Conservation (phyloP, 1,140 invertebrate species). For the Saccostrea cuccullata region DNA sequence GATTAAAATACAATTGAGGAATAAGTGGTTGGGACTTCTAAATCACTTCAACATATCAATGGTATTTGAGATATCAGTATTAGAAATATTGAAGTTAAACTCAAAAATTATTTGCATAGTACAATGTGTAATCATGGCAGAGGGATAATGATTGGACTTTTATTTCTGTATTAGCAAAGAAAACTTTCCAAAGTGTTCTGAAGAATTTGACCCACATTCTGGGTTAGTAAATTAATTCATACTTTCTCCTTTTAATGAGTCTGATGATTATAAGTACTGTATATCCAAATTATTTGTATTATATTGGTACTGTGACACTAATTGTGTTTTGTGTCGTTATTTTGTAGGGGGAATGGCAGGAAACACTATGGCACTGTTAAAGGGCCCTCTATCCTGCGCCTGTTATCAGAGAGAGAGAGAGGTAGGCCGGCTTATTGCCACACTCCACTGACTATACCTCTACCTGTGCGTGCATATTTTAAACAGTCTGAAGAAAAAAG, state of each 20-base stretch:
- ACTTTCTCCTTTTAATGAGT: slow-evolving; percentile 8
- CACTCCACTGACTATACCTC: not conserved
- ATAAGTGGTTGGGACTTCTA: too few relatives aligned
- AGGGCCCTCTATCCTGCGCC: not conserved
- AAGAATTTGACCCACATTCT: too few relatives aligned
- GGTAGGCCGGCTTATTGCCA: not conserved
- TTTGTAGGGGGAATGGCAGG: slow-evolving; percentile 12
- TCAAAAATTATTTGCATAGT: too few relatives aligned
- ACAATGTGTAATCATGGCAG: not conserved
- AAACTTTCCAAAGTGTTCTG: too few relatives aligned
- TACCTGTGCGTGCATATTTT: slow-evolving; percentile 35
- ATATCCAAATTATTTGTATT: not conserved
- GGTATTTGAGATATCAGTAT: not conserved
- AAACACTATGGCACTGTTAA: slow-evolving; percentile 15
- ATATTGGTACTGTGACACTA: slow-evolving; percentile 3
- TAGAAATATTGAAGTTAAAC: not conserved
- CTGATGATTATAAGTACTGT: not conserved
- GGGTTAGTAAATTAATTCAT: not conserved
- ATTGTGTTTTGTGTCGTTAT: slow-evolving; percentile 10
- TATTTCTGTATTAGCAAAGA: too few relatives aligned
- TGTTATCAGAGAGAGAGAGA: slow-evolving; percentile 8
- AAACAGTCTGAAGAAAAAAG: slow-evolving; percentile 29
- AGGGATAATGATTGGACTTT: too few relatives aligned
- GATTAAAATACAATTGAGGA: too few relatives aligned
- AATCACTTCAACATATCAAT: too few relatives aligned